Conservation (phyloP, 2,888 invertebrate species). For the Bombyx huttoni region DNA sequence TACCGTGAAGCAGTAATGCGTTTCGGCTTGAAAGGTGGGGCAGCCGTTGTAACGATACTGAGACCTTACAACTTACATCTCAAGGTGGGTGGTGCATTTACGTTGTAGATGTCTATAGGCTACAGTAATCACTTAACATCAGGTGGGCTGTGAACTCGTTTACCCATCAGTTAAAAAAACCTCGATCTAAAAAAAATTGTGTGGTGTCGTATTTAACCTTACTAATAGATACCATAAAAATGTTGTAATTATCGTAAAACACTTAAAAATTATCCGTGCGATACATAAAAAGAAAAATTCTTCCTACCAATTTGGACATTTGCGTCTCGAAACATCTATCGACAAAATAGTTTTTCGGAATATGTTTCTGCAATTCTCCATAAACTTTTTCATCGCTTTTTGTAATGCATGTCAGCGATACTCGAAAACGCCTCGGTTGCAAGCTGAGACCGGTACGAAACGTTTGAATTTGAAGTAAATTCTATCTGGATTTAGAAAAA, state of each 20-base stretch:
- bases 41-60: too few relatives aligned
- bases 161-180: too few relatives aligned
- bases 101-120: too few relatives aligned
- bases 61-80: too few relatives aligned
- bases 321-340: neutral
- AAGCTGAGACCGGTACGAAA: neutral
- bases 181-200: too few relatives aligned
- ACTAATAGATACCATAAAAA: too few relatives aligned
- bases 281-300: neutral
- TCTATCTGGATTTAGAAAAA: neutral
- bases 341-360: slow-evolving; percentile 13
- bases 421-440: neutral
- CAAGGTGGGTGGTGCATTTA: too few relatives aligned
- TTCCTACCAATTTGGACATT: neutral
- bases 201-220: too few relatives aligned
- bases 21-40: too few relatives aligned
- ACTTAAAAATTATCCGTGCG: neutral
- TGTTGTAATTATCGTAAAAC: neutral
- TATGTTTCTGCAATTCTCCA: slow-evolving; percentile 9
- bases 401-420: slow-evolving; percentile 5
- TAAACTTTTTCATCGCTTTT: slow-evolving; percentile 6
- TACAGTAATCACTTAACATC: too few relatives aligned
- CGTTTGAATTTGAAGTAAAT: neutral
- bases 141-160: too few relatives aligned
- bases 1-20: too few relatives aligned